Percentiles rank a stretch among this genome's conserved stretches.
Evolutionary conservation across 2,797 vertebrate genomes (phyloP).

Genomic region (Buceros bicornis): DNA sequence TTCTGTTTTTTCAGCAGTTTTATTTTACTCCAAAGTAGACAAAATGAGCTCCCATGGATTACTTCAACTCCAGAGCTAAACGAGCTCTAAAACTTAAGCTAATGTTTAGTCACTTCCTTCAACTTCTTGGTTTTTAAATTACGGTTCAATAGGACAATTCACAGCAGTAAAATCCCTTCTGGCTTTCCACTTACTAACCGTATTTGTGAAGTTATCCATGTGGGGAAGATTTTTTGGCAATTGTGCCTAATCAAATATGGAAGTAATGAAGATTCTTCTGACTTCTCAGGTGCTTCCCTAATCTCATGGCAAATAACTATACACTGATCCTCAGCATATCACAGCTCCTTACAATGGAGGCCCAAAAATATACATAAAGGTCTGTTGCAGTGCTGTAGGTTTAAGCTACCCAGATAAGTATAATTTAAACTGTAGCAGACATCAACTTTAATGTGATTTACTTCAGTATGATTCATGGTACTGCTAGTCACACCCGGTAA

Average conservation of each 20-base stretch:
- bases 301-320: not conserved
- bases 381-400: not conserved
- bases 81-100: conserved; percentile 11
- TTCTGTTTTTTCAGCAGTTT: not conserved
- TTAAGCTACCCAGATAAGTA: not conserved
- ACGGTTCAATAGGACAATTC: not conserved
- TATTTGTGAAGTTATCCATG: not conserved
- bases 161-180: not conserved
- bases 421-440: not conserved
- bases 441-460: not conserved
- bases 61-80: conserved; percentile 28
- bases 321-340: not conserved
- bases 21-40: conserved; percentile 16
- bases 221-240: not conserved
- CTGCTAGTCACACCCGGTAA: not conserved
- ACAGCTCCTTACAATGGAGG: rapidly evolving
- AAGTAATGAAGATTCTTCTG: not conserved
- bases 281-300: not conserved
- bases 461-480: not conserved
- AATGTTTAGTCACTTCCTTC: conserved; percentile 16
- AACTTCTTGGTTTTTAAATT: not conserved
- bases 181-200: not conserved
- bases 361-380: not conserved
- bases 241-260: not conserved
- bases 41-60: conserved; percentile 11